Conservation (phyloP, 2,797 vertebrate genomes). For the Pteronotus mesoamericanus region DNA sequence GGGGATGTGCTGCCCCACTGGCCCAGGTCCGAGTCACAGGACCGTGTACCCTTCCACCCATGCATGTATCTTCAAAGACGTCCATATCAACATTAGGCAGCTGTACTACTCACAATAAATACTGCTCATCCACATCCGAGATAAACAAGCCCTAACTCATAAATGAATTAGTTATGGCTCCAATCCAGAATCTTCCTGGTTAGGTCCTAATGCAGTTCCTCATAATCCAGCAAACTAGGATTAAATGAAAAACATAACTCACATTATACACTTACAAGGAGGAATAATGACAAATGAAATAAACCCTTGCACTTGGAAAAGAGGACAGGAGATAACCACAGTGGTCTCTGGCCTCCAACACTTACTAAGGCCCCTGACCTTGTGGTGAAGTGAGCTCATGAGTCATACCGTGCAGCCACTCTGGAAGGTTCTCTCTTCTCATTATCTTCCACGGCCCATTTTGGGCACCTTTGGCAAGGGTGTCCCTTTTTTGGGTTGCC, state of each 20-base stretch:
- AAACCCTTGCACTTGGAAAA: neutral
- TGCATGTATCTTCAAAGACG: neutral
- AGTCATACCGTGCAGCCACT: neutral
- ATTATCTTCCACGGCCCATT: neutral
- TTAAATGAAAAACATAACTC: conserved; percentile 31
- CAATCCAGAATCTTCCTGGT: neutral
- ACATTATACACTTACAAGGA: neutral
- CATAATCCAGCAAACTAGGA: neutral
- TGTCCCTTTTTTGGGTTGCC: neutral
- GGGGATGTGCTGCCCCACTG: neutral
- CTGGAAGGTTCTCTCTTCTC: neutral
- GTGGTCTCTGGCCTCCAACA: neutral
- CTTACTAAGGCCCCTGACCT: neutral
- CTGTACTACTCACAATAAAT: neutral
- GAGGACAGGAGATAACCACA: neutral
- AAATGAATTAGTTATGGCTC: neutral
- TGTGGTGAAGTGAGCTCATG: neutral
- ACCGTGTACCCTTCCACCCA: neutral
- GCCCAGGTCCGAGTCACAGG: neutral
- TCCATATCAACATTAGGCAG: neutral
- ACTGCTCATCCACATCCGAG: neutral
- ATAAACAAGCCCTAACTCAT: neutral
- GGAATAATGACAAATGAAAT: neutral
- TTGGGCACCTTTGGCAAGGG: neutral
- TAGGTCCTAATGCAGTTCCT: neutral